These are phyloP conservation scores for Nyctereutes procyonoides DNA, from an alignment of 2,113 vertebrate species.

Conservation along the genomic window DNA sequence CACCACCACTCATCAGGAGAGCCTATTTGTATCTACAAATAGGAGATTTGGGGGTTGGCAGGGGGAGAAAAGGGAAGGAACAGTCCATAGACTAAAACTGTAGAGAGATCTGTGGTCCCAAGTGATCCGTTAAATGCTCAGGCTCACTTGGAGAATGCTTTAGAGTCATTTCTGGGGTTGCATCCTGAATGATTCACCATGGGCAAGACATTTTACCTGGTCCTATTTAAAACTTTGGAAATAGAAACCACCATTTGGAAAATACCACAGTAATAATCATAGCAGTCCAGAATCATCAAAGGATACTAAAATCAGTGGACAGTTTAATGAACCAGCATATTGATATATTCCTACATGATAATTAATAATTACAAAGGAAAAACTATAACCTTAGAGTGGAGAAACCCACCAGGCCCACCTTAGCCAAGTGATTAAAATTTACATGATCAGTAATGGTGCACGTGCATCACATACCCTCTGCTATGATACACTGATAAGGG, in stretches of 20 bases:
- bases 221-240: background rate
- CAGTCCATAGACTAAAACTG: background rate
- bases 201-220: background rate
- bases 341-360: background rate
- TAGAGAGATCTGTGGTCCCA: background rate
- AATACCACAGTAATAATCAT: background rate
- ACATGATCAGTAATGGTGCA: background rate
- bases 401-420: background rate
- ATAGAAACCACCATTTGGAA: background rate
- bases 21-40: conserved; percentile 60
- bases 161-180: background rate
- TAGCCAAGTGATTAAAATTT: background rate
- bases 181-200: rapidly evolving
- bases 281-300: background rate
- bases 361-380: background rate
- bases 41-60: background rate
- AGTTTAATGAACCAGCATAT: background rate
- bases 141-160: background rate
- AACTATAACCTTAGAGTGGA: background rate
- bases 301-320: background rate
- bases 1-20: conserved; percentile 56
- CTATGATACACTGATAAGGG: rapidly evolving
- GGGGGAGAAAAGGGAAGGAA: background rate
- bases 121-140: background rate
- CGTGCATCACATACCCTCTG: rapidly evolving